Conservation (phyloP, 2,888 invertebrate species). For the Mythimna albipuncta region DNA sequence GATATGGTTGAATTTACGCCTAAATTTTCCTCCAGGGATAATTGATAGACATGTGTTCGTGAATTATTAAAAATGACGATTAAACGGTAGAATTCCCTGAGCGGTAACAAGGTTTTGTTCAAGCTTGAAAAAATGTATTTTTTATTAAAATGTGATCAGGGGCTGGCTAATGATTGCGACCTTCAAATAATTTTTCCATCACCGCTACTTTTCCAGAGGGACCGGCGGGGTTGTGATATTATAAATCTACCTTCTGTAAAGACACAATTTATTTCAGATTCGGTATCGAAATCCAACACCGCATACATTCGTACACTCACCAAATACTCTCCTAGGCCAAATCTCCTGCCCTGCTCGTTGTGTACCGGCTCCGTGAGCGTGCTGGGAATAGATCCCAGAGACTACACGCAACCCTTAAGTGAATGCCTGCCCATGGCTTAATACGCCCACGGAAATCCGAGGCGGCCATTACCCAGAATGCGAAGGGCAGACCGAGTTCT, state of each 20-base stretch:
- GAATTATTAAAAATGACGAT: conserved; percentile 63
- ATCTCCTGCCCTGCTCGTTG: too few species aligned
- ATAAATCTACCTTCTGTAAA: not conserved
- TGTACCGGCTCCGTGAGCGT: too few species aligned
- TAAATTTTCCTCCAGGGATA: conserved; percentile 58
- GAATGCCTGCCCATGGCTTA: too few species aligned
- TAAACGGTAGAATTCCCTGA: conserved; percentile 49
- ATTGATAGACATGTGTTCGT: conserved; percentile 61
- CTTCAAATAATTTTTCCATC: conserved; percentile 11
- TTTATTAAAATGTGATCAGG: conserved; percentile 26
- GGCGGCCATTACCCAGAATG: too few species aligned
- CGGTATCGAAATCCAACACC: too few species aligned
- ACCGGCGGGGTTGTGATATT: not conserved
- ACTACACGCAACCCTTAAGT: too few species aligned
- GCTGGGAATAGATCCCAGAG: too few species aligned
- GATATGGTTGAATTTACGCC: conserved; percentile 63
- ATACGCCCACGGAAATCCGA: too few species aligned
- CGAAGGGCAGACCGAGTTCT: too few species aligned
- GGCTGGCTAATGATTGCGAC: conserved; percentile 26
- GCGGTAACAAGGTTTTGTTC: conserved; percentile 46
- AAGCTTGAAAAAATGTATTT: conserved; percentile 40
- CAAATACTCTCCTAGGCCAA: too few species aligned
- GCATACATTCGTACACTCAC: too few species aligned
- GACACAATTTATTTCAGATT: too few species aligned
- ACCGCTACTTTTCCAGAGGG: conserved; percentile 1